Evolutionary conservation across 2,797 vertebrate species (phyloP).

Genomic region (Hapalemur alaotrensis): DNA sequence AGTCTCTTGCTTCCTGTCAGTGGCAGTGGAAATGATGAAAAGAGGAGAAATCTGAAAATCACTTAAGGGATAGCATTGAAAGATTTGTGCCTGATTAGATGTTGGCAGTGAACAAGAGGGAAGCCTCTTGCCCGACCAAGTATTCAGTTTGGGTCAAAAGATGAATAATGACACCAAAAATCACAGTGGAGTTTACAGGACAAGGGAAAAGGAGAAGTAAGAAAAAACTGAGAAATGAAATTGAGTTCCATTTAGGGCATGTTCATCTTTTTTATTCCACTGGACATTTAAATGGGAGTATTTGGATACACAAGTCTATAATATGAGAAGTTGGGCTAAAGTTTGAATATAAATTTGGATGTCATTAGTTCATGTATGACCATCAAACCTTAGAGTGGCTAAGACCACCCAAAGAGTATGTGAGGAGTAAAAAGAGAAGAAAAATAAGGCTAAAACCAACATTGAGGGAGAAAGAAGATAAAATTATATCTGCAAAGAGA

Average conservation of each 20-base stretch:
- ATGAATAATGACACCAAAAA: background rate
- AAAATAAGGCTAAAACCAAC: slow-evolving; percentile 7
- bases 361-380: background rate
- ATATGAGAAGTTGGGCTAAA: background rate
- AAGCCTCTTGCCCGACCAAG: background rate
- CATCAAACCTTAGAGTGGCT: background rate
- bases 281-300: background rate
- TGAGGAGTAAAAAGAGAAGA: background rate
- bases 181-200: background rate
- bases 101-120: background rate
- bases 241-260: background rate
- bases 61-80: background rate
- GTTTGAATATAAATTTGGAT: background rate
- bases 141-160: background rate
- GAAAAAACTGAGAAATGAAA: background rate
- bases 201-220: background rate
- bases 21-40: background rate
- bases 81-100: background rate
- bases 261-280: background rate
- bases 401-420: background rate
- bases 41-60: background rate
- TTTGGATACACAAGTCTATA: background rate
- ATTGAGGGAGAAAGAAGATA: background rate
- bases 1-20: background rate
- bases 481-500: background rate